Evolutionary conservation across 2,797 vertebrate genomes (phyloP), one percentile per base, ranked within the genome.

Genomic region (Tokudaia muenninki): DNA sequence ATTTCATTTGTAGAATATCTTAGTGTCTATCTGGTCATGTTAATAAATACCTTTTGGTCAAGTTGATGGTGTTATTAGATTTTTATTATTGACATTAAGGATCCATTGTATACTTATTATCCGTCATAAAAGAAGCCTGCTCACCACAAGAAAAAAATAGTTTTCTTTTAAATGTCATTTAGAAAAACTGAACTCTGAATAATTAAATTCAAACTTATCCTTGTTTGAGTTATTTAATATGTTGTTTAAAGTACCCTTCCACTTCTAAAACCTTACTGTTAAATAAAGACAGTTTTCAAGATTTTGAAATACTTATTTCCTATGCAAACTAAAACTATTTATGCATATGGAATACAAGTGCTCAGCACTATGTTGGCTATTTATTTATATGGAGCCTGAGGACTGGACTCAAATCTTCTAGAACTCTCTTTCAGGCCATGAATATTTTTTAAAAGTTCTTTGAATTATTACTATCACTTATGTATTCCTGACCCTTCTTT

Each of bases 1-100:
- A 97, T 96, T 96, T 95, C 91, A 92, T 96, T 97, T 94, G 88
- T 88, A 92, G 86, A 96, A 92, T 82, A 84, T 92, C 65, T 94
- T 96, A 96, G 77, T 77, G 47, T 94, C 90, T 70, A 94, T 78
- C 47, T 81, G 12, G 52, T 92, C 89, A 94, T 95, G 77, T 96
- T 94, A 95, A 80, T 93, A 96, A 82, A 75, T 97, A 91, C 10
- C 6, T 94, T 72, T 87, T 83, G 94, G 79, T 94, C 31, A 87
- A 91, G 31, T 83, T 95, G 93, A 87, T 92, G 81, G 31, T 47
- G 47, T 41, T 34, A 70, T 90, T 94, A 80, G 41, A 52, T 63
- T 92, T 95, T 92, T 83, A 52, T 92, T 94, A 41, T 80, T 94
- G 31, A 94, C 75, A 90, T 79, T 94, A 96, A 80, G 52, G 14